Evolutionary conservation across 2,113 vertebrate genomes (phyloP).

Genomic region (Lasiurus borealis): DNA sequence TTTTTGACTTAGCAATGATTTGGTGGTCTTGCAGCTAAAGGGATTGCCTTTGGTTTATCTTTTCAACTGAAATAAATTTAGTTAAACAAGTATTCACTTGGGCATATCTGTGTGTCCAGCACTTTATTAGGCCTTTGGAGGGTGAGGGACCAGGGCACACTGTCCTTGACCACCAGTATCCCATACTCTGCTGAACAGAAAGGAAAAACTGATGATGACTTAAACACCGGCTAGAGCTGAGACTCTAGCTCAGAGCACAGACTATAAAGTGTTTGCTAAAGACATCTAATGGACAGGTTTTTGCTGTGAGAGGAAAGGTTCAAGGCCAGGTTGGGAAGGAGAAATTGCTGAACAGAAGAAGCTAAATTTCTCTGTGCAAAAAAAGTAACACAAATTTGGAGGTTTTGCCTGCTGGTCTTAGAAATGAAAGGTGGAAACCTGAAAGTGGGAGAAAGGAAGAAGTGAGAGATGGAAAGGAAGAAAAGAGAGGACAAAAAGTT

Average conservation of each 20-base stretch:
- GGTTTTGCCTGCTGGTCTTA: not conserved
- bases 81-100: not conserved
- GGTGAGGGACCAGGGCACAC: not conserved
- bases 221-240: not conserved
- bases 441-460: not conserved
- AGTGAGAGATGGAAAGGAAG: not conserved
- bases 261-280: not conserved
- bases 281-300: not conserved
- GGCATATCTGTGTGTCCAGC: not conserved
- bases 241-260: not conserved
- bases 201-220: not conserved
- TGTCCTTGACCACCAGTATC: not conserved
- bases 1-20: conserved; percentile 10
- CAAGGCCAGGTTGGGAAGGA: not conserved
- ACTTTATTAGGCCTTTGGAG: not conserved
- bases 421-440: not conserved
- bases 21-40: not conserved
- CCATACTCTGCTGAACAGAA: not conserved
- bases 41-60: not conserved
- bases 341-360: not conserved
- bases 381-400: not conserved
- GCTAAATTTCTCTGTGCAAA: not conserved
- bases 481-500: not conserved
- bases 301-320: not conserved
- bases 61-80: conserved; percentile 1